Evolutionary conservation across 2,113 vertebrate genomes (phyloP), one percentile per base, ranked within the genome.

Genomic region (Eonycteris spelaea): DNA sequence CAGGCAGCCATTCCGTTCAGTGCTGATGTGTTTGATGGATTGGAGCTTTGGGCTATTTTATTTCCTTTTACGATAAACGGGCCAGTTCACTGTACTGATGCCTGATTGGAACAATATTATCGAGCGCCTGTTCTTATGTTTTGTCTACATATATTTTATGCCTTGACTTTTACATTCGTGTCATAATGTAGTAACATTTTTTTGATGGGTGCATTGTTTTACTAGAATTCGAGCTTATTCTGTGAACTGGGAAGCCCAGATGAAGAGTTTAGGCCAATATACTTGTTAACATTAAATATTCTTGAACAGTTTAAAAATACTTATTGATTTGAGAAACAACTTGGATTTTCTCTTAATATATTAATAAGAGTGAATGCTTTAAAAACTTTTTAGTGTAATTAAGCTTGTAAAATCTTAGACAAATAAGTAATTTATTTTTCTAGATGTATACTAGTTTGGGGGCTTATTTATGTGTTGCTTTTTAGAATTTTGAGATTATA

Each of bases 301-400:
- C 97, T 85, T 95, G 80, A 83, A 97, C 65, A 94, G 35, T 86
- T 97, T 89, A 84, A 38, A 97, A 97, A 95, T 93, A 8, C 45
- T 51, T 91, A 88, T 33, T 96, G 70, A 91, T 92, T 97, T 96
- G 97, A 87, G 95, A 95, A 93, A 94, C 11, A 88, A 35, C 61
- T 94, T 90, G 85, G 71, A 94, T 97, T 55, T 90, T 92, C 24
- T 93, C 0, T 95, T 91, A 91, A 96, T 97, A 53, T 82, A 40
- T 90, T 57, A 91, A 65, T 91, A 51, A 65, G 71, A 97, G 94
- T 51, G 77, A 92, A 65, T 92, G 86, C 16, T 95, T 98, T 96
- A 80, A 97, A 71, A 91, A 19, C 74, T 84, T 86, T 82, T 93
- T 96, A 84, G 4, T 92, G 38, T 68, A 70, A 96, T 94, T 95